Evolutionary conservation across 2,888 invertebrate genomes (phyloP).

Genomic region (Thecocarcelia acutangulata): DNA sequence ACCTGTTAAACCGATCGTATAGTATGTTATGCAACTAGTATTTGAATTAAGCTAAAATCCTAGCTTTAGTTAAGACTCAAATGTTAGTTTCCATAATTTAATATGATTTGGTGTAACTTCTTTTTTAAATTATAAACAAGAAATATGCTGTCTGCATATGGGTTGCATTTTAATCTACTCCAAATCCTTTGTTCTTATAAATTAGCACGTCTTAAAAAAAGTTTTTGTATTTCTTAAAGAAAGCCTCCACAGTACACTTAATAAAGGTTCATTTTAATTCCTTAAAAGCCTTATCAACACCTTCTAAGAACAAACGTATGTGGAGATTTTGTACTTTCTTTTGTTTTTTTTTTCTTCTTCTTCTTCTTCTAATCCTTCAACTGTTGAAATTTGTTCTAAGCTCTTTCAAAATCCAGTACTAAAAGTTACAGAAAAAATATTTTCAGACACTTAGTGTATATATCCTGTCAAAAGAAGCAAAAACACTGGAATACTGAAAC

Average conservation of each 20-base stretch:
- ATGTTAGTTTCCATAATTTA: too few species aligned
- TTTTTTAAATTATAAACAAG: too few species aligned
- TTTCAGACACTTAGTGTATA: neutral
- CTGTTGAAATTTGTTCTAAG: neutral
- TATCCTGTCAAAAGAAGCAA: neutral
- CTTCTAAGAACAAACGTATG: neutral
- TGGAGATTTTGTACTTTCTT: neutral
- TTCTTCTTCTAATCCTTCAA: neutral
- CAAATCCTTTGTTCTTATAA: too few species aligned
- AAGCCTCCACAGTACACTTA: neutral
- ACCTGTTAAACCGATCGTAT: too few species aligned
- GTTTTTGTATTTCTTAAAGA: too few species aligned
- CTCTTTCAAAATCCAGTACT: neutral
- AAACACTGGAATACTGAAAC: conserved; percentile 11
- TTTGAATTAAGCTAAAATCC: too few species aligned
- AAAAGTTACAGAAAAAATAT: neutral
- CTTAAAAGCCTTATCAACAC: conserved; percentile 11
- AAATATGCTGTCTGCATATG: too few species aligned
- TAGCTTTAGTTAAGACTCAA: too few species aligned
- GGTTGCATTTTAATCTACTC: too few species aligned
- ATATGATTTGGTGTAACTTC: too few species aligned
- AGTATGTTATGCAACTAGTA: too few species aligned
- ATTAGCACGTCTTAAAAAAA: neutral
- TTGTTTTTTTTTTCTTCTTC: neutral
- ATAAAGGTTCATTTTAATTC: conserved; percentile 12